Evolutionary conservation across 2,113 vertebrate genomes (phyloP).

Genomic region (Isichthys henryi): DNA sequence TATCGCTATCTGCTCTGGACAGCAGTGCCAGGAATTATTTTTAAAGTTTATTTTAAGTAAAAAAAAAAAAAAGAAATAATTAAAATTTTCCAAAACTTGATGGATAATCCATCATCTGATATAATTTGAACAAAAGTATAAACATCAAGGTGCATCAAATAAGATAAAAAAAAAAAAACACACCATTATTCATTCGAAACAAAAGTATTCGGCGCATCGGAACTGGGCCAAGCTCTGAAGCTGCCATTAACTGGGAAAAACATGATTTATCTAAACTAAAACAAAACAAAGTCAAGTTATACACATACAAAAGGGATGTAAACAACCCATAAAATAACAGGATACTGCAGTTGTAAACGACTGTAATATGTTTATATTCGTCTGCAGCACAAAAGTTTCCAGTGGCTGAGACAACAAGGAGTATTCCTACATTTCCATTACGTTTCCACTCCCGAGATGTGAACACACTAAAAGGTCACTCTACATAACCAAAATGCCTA

Average conservation of each 20-base stretch:
- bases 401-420: conserved; percentile 28
- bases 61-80: too few relatives aligned
- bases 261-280: conserved; percentile 10
- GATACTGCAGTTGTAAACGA: conserved; percentile 39
- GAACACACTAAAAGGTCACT: background rate
- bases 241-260: background rate
- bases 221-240: background rate
- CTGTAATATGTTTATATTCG: conserved; percentile 42
- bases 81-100: background rate
- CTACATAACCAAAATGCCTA: background rate
- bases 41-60: background rate
- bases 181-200: background rate
- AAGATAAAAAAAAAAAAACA: background rate
- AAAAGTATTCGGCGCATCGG: background rate
- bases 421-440: conserved; percentile 25
- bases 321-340: conserved; percentile 32
- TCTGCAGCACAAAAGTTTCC: conserved; percentile 31
- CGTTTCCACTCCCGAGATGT: conserved; percentile 25
- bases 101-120: background rate
- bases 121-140: background rate
- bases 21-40: background rate
- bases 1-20: background rate
- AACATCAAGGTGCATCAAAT: background rate
- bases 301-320: conserved; percentile 7
- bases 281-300: background rate